Percentiles rank a stretch among this genome's conserved stretches.
Evolutionary conservation across 2,113 vertebrate genomes (phyloP).

Genomic region (Gymnogyps californianus): DNA sequence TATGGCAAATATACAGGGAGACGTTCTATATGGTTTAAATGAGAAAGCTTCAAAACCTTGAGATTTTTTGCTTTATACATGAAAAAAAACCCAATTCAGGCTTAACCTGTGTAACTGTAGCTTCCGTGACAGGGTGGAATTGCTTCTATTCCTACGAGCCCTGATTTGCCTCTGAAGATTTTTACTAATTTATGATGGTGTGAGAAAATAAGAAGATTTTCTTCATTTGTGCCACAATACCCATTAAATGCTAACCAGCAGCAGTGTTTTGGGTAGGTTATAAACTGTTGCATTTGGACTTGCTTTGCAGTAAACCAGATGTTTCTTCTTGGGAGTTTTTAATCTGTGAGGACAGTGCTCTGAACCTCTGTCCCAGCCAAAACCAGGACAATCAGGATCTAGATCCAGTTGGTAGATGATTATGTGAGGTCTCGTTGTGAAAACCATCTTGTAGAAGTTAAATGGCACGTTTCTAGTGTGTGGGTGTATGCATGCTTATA

Average conservation of each 20-base stretch:
- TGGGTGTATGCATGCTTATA: background rate
- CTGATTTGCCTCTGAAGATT: background rate
- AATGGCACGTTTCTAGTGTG: background rate
- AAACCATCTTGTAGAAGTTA: background rate
- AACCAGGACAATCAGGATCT: background rate
- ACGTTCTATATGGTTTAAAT: background rate
- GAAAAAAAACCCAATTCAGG: background rate
- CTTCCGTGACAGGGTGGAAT: background rate
- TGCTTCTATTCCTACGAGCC: background rate
- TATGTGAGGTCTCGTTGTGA: background rate
- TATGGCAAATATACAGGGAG: background rate
- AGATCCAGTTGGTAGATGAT: background rate
- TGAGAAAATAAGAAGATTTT: background rate
- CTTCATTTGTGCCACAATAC: background rate
- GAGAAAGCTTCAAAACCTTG: background rate
- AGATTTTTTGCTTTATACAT: background rate
- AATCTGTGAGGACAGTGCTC: background rate
- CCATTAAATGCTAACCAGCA: background rate
- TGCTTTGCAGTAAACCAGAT: background rate
- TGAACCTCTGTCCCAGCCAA: background rate
- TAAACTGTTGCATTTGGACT: background rate
- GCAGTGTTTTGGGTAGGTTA: background rate
- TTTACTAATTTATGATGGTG: background rate
- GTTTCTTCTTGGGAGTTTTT: constrained; percentile 10
- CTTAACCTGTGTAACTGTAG: background rate